Base-by-base conservation (phyloP, 2,888 invertebrate species). In the Cyaniris semiargus region DNA sequence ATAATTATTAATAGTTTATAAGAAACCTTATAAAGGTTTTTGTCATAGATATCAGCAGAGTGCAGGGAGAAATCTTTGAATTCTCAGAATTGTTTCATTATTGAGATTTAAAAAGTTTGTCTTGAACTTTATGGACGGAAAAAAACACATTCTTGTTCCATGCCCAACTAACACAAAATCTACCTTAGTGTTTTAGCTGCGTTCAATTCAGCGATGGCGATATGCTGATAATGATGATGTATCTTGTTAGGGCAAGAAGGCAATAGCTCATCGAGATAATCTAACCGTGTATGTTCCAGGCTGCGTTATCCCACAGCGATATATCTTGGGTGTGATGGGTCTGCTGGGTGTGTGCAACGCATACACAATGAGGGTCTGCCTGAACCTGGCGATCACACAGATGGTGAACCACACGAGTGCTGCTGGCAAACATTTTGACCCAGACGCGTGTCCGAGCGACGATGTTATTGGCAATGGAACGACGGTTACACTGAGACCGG, bases 331-430 rank as follows among this genome's bases (percentile, higher is more conserved):
- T 76, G 94, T 96, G 13, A 96, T 97, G 96, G 96, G 96, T 44
- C 95, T 96, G 79, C 86, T 96, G 10, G 96, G 96, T 3, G 94
- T 97, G 2, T 94, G 96, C 83, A 96, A 96, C 83, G 96, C 96
- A 5, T 96, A 96, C 84, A 96, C 96, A 44, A 96, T 96, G 96
- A 93, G 96, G 66, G 95, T 96, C 1, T 96, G 96, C 79, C 92
- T 97, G 18, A 96, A 96, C 79, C 94, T 96, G 78, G 96, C 96
- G n/a, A 96, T 96, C 79, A 96, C 96, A 0, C 95, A 96, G 83
- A 95, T 96, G 95, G 95, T 96, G 1, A 87, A 88, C 78, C 85
- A 81, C 60, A 83, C 82, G 1, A 85, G 81, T 77, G 78, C 77
- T 0, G 81, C 79, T 58, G 81, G 76, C 1, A 78, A 79, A 2